Evolutionary conservation across 2,113 vertebrate genomes (phyloP).

Genomic region (Penelope pileata): DNA sequence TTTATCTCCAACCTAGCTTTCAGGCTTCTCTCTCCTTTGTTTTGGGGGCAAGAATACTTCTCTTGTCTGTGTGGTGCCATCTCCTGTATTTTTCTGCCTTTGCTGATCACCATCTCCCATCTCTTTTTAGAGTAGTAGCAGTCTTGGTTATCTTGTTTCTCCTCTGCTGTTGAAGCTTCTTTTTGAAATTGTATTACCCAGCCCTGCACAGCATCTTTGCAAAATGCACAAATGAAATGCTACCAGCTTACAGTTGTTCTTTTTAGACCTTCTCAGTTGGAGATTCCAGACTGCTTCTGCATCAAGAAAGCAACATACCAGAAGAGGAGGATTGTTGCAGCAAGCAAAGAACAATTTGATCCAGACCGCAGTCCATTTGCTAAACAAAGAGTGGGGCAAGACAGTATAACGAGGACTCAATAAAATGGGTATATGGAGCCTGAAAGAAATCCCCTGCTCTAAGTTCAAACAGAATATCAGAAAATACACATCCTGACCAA

Average conservation of each 20-base stretch:
- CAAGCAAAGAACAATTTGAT: background rate
- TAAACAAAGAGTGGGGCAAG: rapidly evolving
- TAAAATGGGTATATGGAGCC: background rate
- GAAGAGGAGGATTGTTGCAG: background rate
- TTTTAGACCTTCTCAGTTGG: background rate
- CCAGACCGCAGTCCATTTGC: background rate
- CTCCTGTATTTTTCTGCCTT: background rate
- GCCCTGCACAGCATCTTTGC: background rate
- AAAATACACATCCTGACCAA: background rate
- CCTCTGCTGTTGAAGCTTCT: background rate
- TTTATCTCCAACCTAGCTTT: background rate
- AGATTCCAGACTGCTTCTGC: background rate
- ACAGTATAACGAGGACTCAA: background rate
- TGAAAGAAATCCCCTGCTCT: background rate
- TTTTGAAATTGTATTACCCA: background rate
- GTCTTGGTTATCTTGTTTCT: background rate
- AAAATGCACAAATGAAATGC: background rate
- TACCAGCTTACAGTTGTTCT: background rate
- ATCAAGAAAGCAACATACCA: background rate
- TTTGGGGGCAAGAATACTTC: background rate
- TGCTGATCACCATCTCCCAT: background rate
- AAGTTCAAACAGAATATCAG: background rate
- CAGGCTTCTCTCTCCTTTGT: background rate
- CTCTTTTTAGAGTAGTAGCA: background rate
- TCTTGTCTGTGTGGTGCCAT: background rate